Conservation (phyloP, 2,888 invertebrate species). For the Graphium colonna region DNA sequence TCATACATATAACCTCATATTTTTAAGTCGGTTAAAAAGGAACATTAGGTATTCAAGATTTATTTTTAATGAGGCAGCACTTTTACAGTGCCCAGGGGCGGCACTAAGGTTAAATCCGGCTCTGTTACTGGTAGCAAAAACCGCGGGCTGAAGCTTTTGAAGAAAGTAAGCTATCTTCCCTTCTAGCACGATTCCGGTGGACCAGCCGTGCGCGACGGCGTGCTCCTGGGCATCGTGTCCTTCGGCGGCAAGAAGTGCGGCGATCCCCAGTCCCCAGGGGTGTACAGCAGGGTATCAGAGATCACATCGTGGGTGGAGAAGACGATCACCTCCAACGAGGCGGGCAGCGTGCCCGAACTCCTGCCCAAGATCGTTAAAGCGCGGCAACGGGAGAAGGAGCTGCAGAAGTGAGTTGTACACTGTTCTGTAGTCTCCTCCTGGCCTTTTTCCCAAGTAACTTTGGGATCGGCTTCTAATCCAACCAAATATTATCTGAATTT, state of each 20-base stretch:
- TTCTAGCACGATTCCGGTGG: conserved; percentile 68
- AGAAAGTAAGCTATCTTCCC: too few relatives aligned
- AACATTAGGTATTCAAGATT: too few relatives aligned
- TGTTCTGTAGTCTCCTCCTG: background rate
- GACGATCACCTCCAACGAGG: conserved; percentile 57
- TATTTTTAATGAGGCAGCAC: too few relatives aligned
- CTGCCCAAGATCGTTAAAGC: conserved; percentile 58
- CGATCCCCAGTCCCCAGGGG: conserved; percentile 67
- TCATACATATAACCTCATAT: too few relatives aligned
- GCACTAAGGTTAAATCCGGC: too few relatives aligned
- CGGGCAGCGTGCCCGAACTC: conserved; percentile 47
- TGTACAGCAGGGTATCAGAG: conserved; percentile 62
- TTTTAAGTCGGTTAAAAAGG: too few relatives aligned
- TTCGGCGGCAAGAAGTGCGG: conserved; percentile 73
- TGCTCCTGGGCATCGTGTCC: conserved; percentile 63
- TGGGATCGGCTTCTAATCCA: too few relatives aligned
- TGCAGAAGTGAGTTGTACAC: conserved; percentile 61
- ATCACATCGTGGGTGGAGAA: conserved; percentile 61
- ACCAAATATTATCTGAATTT: too few relatives aligned
- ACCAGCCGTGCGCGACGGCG: conserved; percentile 66
- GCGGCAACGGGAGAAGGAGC: conserved; percentile 51
- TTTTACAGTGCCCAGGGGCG: too few relatives aligned
- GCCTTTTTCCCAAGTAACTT: too few relatives aligned
- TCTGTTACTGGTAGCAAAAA: too few relatives aligned
- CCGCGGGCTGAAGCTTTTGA: too few relatives aligned